A percentile compares a stretch with the other conserved stretches of the same genome.
Evolutionary conservation across 2,113 vertebrate genomes (phyloP).

Genomic region (Erinaceus europaeus): DNA sequence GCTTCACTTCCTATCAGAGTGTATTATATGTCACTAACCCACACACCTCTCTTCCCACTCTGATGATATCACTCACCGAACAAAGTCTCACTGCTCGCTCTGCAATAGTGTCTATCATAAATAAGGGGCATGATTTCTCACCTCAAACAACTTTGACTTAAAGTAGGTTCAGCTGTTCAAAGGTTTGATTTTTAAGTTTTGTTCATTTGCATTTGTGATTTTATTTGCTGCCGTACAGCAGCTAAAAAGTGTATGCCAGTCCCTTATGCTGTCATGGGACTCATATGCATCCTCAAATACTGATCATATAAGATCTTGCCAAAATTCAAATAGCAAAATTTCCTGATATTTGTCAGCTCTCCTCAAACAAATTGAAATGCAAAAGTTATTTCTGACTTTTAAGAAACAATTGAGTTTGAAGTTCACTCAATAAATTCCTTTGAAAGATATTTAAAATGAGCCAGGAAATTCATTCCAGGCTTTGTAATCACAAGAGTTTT

Average conservation of each 20-base stretch:
- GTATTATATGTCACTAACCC: no score
- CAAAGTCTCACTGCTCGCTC: no score
- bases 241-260: neutral
- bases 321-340: neutral
- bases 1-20: no score
- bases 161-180: no score
- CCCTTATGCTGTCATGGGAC: no score
- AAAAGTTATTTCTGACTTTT: neutral
- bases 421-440: neutral
- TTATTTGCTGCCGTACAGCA: neutral
- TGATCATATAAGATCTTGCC: neutral
- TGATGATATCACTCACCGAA: no score
- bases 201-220: neutral
- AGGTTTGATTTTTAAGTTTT: neutral
- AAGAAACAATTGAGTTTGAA: neutral
- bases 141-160: no score
- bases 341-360: neutral
- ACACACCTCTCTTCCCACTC: no score
- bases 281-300: no score
- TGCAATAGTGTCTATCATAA: no score
- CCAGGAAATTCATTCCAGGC: neutral
- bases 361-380: neutral
- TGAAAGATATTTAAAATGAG: neutral
- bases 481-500: neutral
- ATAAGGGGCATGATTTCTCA: no score